phyloP scores from a whole-genome alignment of 1,140 invertebrate genomes.

The Trachymyrmex cornetzi region DNA sequence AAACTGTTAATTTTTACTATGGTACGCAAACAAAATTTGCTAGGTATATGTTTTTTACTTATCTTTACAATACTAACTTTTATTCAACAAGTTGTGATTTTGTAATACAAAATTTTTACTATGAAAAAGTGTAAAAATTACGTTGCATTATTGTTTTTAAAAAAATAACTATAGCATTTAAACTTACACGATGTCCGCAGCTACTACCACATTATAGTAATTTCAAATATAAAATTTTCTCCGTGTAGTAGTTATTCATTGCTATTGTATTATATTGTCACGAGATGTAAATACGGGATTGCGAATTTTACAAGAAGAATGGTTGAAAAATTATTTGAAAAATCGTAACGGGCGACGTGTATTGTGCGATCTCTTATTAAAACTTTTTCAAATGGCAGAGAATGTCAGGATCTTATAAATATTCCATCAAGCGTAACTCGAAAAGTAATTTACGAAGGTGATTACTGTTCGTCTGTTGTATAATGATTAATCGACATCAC shows the following conservation, averaged over 20 bases:
- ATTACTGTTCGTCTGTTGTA: slow-evolving; percentile 25
- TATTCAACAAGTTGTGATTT: too few species aligned
- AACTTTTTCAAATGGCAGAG: background rate
- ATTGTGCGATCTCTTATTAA: background rate
- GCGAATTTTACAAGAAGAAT: background rate
- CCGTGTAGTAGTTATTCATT: background rate
- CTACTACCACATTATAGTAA: too few species aligned
- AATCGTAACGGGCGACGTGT: background rate
- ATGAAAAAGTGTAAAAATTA: too few species aligned
- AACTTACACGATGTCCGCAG: too few species aligned
- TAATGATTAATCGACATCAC: slow-evolving; percentile 27
- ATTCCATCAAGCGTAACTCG: slow-evolving; percentile 14
- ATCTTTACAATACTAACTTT: too few species aligned
- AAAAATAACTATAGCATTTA: too few species aligned
- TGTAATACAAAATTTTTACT: too few species aligned
- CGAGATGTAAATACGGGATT: background rate
- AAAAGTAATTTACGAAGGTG: slow-evolving; percentile 12
- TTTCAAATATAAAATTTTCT: too few species aligned
- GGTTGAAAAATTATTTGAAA: slow-evolving; percentile 2
- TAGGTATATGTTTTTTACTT: too few species aligned
- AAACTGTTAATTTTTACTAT: too few species aligned
- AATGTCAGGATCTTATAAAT: background rate
- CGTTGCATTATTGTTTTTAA: too few species aligned
- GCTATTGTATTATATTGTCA: background rate
- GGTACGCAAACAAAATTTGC: too few species aligned